phyloP scores from a whole-genome alignment of 2,113 vertebrate genomes.

The Indicator indicator region DNA sequence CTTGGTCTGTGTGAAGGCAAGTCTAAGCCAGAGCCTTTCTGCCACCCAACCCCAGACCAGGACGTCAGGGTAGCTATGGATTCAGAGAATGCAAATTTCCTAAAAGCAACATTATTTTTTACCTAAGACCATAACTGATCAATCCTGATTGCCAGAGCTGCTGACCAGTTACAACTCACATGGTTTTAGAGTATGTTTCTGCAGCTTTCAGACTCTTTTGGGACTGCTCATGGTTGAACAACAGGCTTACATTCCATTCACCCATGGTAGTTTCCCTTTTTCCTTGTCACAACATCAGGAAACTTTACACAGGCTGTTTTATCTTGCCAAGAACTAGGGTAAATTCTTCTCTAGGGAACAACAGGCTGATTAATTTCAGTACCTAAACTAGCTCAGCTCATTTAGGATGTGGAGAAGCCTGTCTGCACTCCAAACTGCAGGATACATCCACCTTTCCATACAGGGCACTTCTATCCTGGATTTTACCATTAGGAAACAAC shows the following conservation, averaged over 20 bases:
- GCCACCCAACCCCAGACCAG: too few species aligned
- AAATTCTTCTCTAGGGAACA: not conserved
- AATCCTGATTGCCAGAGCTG: not conserved
- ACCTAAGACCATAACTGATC: not conserved
- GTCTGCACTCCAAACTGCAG: not conserved
- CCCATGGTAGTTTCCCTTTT: not conserved
- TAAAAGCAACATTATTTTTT: not conserved
- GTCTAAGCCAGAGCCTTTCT: too few species aligned
- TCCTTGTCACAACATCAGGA: not conserved
- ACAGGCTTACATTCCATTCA: not conserved
- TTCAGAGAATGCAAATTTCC: not conserved
- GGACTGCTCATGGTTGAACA: not conserved
- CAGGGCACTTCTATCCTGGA: not conserved
- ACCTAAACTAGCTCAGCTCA: not conserved
- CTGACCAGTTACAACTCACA: not conserved
- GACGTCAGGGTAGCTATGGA: not conserved
- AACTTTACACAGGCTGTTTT: not conserved
- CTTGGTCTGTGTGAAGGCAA: too few species aligned
- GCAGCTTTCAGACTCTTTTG: not conserved
- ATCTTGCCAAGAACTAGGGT: not conserved
- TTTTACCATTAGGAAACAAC: not conserved
- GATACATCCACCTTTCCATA: rapidly evolving
- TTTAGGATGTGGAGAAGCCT: not conserved
- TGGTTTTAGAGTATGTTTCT: not conserved
- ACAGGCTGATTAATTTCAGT: not conserved